phyloP scores from a whole-genome alignment of 2,797 vertebrate genomes.

The Lerista edwardsae region DNA sequence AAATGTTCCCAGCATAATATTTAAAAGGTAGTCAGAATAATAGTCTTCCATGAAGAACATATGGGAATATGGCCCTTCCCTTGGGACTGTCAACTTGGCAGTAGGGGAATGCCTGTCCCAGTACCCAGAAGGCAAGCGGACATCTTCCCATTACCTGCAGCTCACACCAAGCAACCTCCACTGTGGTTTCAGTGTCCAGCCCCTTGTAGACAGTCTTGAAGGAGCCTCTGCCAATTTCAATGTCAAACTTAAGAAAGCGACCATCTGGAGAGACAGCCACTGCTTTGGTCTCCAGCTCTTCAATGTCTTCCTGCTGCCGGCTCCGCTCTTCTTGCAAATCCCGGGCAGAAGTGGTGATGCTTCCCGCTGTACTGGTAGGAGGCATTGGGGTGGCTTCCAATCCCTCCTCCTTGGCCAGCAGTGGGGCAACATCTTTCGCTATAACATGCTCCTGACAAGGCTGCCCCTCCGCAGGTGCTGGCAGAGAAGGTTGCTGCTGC shows the following conservation, averaged over 20 bases:
- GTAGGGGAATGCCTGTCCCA: background rate
- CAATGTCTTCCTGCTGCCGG: conserved; percentile 86
- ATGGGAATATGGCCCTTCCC: background rate
- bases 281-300: conserved; percentile 96
- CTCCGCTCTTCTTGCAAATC: conserved; percentile 76
- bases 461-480: conserved; percentile 45
- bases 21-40: background rate
- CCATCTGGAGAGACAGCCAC: conserved; percentile 95
- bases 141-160: conserved; percentile 86
- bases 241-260: conserved; percentile 98
- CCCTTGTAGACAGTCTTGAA: conserved; percentile 99
- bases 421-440: conserved; percentile 47
- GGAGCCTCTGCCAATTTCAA: conserved; percentile 96
- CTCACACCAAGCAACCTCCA: conserved; percentile 99
- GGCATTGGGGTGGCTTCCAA: conserved; percentile 65
- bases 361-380: conserved; percentile 53
- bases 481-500: conserved; percentile 36
- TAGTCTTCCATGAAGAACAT: background rate
- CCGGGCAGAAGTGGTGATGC: conserved; percentile 48
- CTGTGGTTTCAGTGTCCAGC: conserved; percentile 96
- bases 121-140: background rate
- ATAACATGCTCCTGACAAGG: conserved; percentile 58
- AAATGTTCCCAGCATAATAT: background rate
- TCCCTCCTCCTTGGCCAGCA: conserved; percentile 65
- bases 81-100: background rate